These are phyloP conservation scores for Acinonyx jubatus DNA, from an alignment of 2,113 vertebrate genomes.

Conservation along the genomic window DNA sequence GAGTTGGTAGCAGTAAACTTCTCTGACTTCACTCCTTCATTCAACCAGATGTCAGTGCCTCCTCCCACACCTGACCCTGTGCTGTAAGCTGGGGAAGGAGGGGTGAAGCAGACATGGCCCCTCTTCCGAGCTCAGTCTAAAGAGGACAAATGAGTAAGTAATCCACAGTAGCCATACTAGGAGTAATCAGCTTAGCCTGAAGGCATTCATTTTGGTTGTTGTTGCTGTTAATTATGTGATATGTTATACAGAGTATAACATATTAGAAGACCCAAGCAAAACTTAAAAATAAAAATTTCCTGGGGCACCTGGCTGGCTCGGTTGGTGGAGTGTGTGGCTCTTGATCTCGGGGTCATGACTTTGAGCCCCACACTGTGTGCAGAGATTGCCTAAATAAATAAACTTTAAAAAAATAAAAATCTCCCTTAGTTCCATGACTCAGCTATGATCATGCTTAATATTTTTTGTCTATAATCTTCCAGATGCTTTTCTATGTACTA, in stretches of 20 bases:
- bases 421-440: background rate
- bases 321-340: background rate
- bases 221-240: background rate
- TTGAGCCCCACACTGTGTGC: background rate
- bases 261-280: background rate
- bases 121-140: background rate
- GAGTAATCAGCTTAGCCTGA: background rate
- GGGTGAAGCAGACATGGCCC: background rate
- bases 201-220: background rate
- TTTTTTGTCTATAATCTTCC: background rate
- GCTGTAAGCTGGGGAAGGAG: background rate
- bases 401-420: background rate
- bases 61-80: background rate
- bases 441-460: background rate
- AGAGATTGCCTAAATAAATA: background rate
- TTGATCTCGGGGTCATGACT: background rate
- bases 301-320: background rate
- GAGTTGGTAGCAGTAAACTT: background rate
- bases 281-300: background rate
- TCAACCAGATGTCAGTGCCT: background rate
- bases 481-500: background rate
- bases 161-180: background rate
- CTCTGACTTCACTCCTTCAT: background rate
- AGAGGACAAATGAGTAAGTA: background rate
- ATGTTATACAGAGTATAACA: background rate